These are phyloP conservation scores for Coregonus sp. DNA, from an alignment of 2,797 vertebrate species.

Conservation along the genomic window DNA sequence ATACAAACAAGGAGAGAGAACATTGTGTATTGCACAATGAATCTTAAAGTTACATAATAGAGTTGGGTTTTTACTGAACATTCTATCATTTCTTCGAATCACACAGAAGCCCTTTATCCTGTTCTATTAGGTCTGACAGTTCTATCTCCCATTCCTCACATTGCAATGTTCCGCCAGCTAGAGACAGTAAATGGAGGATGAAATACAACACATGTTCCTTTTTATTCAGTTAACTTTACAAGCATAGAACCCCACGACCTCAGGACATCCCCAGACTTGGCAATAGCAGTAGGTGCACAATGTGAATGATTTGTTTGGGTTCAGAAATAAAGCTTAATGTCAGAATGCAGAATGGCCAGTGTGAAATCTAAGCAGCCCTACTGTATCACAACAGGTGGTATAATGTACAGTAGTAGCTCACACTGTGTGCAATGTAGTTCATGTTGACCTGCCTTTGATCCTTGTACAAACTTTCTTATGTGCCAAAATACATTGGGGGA, in stretches of 20 bases:
- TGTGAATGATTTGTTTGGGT: no score
- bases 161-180: not conserved
- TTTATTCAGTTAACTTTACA: not conserved
- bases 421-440: no score
- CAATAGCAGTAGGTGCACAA: no score
- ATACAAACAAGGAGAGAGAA: conserved; percentile 7
- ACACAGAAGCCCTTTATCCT: not conserved
- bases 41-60: not conserved
- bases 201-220: not conserved
- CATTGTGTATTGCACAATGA: conserved; percentile 35
- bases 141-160: not conserved
- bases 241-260: not conserved
- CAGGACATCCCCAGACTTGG: not conserved
- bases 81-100: not conserved
- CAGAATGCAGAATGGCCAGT: no score
- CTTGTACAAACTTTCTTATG: not conserved
- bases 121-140: not conserved
- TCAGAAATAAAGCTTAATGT: no score
- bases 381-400: no score
- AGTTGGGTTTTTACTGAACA: not conserved
- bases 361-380: no score
- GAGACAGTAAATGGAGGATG: not conserved
- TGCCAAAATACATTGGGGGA: not conserved
- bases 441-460: not conserved
- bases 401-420: no score